Conservation (phyloP, 1,140 invertebrate genomes). For the Nixonia krombeini region DNA sequence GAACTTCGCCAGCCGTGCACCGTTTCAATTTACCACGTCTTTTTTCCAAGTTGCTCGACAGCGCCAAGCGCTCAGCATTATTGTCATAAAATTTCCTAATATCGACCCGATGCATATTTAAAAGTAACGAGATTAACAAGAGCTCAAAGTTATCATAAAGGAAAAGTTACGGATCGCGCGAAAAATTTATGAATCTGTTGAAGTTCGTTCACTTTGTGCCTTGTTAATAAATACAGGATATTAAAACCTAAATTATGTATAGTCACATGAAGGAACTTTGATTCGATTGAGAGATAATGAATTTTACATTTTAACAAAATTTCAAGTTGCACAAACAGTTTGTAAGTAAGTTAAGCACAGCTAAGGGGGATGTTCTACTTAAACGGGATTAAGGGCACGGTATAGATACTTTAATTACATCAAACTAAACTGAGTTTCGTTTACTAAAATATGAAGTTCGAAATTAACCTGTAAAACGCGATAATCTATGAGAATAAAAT, state of each 20-base stretch:
- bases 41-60: slow-evolving; percentile 36
- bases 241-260: too few relatives aligned
- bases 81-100: slow-evolving; percentile 30
- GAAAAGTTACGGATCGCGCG: too few relatives aligned
- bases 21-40: slow-evolving; percentile 31
- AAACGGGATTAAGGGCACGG: slow-evolving; percentile 34
- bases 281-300: background rate
- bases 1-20: slow-evolving; percentile 31
- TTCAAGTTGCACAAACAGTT: background rate
- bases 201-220: too few relatives aligned
- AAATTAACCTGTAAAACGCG: slow-evolving; percentile 23
- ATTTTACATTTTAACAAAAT: background rate
- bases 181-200: too few relatives aligned
- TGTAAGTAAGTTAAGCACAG: slow-evolving; percentile 30
- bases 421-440: slow-evolving; percentile 26
- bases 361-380: slow-evolving; percentile 24
- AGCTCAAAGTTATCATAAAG: too few relatives aligned
- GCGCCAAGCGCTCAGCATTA: slow-evolving; percentile 32
- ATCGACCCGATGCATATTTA: too few relatives aligned
- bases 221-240: too few relatives aligned
- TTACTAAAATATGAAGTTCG: slow-evolving; percentile 27
- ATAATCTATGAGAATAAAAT: too few relatives aligned
- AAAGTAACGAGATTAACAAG: too few relatives aligned
- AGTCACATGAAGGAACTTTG: too few relatives aligned
- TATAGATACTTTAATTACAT: slow-evolving; percentile 43